Percentiles rank a stretch among this genome's conserved stretches.
phyloP scores from a whole-genome alignment of 2,113 vertebrate genomes.

The Boulengeromyrus knoepffleri region DNA sequence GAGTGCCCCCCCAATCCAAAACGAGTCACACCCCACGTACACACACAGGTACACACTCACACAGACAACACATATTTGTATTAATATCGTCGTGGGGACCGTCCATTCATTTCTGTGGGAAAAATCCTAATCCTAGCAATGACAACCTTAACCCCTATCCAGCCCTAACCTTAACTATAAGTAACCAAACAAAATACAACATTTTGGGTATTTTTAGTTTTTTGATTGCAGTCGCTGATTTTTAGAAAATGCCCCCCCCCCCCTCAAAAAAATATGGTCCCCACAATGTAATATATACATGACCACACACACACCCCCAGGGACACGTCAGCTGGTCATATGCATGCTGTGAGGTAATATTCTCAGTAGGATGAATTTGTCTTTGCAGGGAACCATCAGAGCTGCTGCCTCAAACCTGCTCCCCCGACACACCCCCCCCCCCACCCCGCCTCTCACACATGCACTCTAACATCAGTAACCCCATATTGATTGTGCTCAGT shows the following conservation, averaged over 20 bases:
- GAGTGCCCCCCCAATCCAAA: neutral
- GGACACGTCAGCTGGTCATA: neutral
- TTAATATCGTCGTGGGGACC: neutral
- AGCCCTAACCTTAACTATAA: neutral
- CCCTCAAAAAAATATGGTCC: neutral
- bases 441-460: neutral
- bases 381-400: neutral
- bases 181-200: neutral
- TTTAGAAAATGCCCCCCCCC: neutral
- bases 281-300: neutral
- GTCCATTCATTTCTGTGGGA: neutral
- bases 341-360: neutral
- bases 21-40: neutral
- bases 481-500: neutral
- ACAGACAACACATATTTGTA: neutral
- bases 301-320: neutral
- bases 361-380: neutral
- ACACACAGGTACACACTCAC: neutral
- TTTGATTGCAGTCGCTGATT: neutral
- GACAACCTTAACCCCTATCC: neutral
- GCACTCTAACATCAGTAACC: conserved; percentile 7
- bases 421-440: neutral
- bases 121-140: neutral
- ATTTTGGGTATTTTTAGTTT: neutral
- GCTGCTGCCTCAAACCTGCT: neutral